A percentile compares a stretch with the other conserved stretches of the same genome.
Evolutionary conservation across 2,888 invertebrate species (phyloP).

Genomic region (Hirtodrosophila histrioides): DNA sequence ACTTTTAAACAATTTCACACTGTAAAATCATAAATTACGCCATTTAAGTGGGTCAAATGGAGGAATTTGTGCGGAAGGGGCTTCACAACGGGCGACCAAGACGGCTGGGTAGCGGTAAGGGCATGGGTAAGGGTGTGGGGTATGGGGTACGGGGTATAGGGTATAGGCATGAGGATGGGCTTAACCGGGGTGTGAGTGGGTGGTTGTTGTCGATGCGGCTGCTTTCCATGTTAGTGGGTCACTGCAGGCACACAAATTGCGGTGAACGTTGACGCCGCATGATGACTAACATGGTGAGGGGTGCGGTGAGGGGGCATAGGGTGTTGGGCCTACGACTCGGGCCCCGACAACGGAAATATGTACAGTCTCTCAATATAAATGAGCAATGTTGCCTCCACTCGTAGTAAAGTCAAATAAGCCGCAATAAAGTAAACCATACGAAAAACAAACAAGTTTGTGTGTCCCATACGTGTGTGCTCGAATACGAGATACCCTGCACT

Average conservation of each 20-base stretch:
- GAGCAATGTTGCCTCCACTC: constrained; percentile 66
- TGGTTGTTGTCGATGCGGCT: constrained; percentile 65
- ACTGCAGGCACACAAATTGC: constrained; percentile 82
- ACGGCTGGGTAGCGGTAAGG: constrained; percentile 21
- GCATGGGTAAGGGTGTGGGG: constrained; percentile 11
- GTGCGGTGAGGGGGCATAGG: constrained; percentile 1
- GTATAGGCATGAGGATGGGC: not conserved
- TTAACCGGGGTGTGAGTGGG: constrained; percentile 23
- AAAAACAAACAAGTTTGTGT: constrained; percentile 12
- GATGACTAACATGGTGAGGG: constrained; percentile 33
- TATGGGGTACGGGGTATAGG: constrained; percentile 13
- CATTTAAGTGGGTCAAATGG: constrained; percentile 82
- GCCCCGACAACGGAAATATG: constrained; percentile 50
- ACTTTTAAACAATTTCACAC: constrained; percentile 79
- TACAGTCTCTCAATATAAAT: constrained; percentile 71
- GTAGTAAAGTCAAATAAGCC: constrained; percentile 67
- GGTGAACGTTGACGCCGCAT: constrained; percentile 62
- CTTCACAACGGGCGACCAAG: constrained; percentile 62
- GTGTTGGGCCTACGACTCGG: constrained; percentile 21
- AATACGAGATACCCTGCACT: no score
- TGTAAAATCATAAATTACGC: constrained; percentile 80
- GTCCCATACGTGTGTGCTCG: no score
- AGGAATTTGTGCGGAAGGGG: constrained; percentile 81
- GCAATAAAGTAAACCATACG: constrained; percentile 65
- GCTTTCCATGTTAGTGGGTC: constrained; percentile 79